phyloP scores from a whole-genome alignment of 2,888 invertebrate species.

The Stenoptilia bipunctidactyla region DNA sequence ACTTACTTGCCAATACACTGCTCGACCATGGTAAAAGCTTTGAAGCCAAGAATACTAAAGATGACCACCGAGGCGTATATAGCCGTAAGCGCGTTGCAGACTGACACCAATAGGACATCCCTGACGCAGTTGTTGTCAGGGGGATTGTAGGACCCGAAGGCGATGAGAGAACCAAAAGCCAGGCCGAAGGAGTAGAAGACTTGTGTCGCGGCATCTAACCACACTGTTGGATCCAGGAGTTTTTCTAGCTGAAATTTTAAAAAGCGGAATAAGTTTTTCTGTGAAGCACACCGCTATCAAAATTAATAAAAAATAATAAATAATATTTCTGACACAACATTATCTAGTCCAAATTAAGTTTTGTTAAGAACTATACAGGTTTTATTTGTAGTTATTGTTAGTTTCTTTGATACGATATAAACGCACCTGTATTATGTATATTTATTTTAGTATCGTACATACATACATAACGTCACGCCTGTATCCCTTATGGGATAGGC shows the following conservation, averaged over 20 bases:
- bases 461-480: too few species aligned
- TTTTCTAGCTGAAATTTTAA: constrained; percentile 85
- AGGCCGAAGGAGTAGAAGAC: constrained; percentile 96
- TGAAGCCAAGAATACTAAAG: constrained; percentile 95
- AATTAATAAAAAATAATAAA: too few species aligned
- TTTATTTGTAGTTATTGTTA: too few species aligned
- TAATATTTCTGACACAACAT: too few species aligned
- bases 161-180: constrained; percentile 95
- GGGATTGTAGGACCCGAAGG: constrained; percentile 95
- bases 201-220: constrained; percentile 97
- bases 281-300: too few species aligned
- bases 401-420: too few species aligned
- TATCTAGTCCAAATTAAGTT: too few species aligned
- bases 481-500: too few species aligned
- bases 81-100: constrained; percentile 94
- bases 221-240: constrained; percentile 88
- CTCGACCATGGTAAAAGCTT: constrained; percentile 91
- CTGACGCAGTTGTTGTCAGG: constrained; percentile 95
- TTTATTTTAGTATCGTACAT: too few species aligned
- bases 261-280: too few species aligned
- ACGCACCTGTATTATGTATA: too few species aligned
- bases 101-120: constrained; percentile 90
- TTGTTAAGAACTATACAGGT: too few species aligned
- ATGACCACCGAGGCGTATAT: constrained; percentile 96
- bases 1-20: constrained; percentile 77